Percentiles rank a stretch among this genome's conserved stretches.
Conservation (phyloP, 1,140 invertebrate species). For the Trachymyrmex septentrionalis region DNA sequence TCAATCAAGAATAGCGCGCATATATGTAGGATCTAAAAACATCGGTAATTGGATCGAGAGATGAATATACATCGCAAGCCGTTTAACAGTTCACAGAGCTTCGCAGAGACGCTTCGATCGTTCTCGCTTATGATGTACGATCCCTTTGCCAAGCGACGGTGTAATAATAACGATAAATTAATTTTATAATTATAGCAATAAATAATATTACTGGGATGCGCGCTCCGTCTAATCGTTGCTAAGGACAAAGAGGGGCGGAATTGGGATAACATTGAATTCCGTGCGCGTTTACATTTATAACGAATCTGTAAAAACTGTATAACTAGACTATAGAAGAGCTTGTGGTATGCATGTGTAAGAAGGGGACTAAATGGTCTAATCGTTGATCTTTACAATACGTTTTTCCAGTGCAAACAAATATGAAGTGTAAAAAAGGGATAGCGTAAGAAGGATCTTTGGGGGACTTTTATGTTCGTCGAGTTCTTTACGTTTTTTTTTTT, state of each 20-base stretch:
- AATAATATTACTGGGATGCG: slow-evolving; percentile 67
- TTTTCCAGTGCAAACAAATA: slow-evolving; percentile 65
- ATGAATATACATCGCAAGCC: slow-evolving; percentile 21
- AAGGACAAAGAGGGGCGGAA: not conserved
- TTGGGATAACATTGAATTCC: slow-evolving; percentile 61
- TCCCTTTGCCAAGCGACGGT: not conserved
- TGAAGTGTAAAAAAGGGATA: slow-evolving; percentile 25
- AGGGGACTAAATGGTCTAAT: slow-evolving; percentile 22
- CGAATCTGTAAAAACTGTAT: slow-evolving; percentile 72
- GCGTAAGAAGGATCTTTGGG: slow-evolving; percentile 18
- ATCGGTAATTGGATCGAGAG: slow-evolving; percentile 6
- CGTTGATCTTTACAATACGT: slow-evolving; percentile 18
- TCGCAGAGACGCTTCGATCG: not conserved
- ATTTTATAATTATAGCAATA: slow-evolving; percentile 57
- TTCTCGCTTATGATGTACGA: not conserved
- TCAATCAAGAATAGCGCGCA: slow-evolving; percentile 17
- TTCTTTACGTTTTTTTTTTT: slow-evolving; percentile 23
- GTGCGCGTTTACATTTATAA: slow-evolving; percentile 67
- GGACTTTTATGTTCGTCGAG: slow-evolving; percentile 33
- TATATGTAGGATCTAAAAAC: slow-evolving; percentile 24
- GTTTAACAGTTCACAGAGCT: not conserved
- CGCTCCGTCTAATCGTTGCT: slow-evolving; percentile 7
- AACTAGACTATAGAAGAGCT: slow-evolving; percentile 64
- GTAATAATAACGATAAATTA: slow-evolving; percentile 42
- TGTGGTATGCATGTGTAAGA: slow-evolving; percentile 45